These are phyloP conservation scores for Cepaea nemoralis DNA, from an alignment of 1,140 invertebrate species.

Conservation along the genomic window DNA sequence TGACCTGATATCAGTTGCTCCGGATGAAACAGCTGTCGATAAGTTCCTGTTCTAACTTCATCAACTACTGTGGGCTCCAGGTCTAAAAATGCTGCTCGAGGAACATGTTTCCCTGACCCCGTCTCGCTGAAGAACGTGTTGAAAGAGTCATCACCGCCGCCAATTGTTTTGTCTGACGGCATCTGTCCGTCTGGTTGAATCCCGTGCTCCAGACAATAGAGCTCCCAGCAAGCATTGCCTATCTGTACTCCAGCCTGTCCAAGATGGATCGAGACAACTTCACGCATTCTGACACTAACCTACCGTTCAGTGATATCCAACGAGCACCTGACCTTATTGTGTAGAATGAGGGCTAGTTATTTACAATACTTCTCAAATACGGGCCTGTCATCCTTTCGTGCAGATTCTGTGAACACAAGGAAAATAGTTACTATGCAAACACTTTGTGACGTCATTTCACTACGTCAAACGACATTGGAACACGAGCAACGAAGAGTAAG, in stretches of 20 bases:
- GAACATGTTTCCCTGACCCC: constrained; percentile 75
- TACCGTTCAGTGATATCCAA: background rate
- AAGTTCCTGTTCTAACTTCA: constrained; percentile 76
- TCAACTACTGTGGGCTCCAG: constrained; percentile 72
- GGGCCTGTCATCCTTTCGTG: background rate
- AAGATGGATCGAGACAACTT: constrained; percentile 77
- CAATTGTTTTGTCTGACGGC: constrained; percentile 67
- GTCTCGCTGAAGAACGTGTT: constrained; percentile 34
- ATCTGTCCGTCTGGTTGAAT: constrained; percentile 87
- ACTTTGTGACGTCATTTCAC: background rate
- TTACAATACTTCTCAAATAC: background rate
- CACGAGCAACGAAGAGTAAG: background rate
- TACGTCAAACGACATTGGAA: background rate
- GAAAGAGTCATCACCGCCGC: constrained; percentile 71
- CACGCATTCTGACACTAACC: constrained; percentile 69
- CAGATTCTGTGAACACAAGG: background rate
- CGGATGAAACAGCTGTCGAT: constrained; percentile 77
- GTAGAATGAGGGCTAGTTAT: background rate
- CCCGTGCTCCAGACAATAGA: constrained; percentile 83
- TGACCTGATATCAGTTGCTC: constrained; percentile 78
- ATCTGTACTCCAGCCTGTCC: constrained; percentile 89
- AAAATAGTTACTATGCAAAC: constrained; percentile 4
- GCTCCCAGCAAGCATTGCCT: constrained; percentile 86
- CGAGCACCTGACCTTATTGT: background rate
- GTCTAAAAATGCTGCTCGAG: constrained; percentile 72